These are phyloP conservation scores for Sorex araneus DNA, from an alignment of 2,113 vertebrate genomes.

Conservation along the genomic window DNA sequence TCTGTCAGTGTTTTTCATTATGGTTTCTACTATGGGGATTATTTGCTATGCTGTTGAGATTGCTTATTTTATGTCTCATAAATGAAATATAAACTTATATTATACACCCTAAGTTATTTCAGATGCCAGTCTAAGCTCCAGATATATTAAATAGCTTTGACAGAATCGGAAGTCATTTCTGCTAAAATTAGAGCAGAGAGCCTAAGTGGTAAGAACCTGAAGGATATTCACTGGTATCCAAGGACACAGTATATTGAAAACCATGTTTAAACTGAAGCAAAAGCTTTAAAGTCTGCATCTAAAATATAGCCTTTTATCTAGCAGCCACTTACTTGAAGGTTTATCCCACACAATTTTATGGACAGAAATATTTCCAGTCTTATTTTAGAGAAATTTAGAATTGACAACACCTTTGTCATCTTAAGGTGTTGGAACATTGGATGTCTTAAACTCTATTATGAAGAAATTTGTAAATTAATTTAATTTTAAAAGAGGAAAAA, in stretches of 20 bases:
- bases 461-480: too few species aligned
- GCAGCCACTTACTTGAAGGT: too few species aligned
- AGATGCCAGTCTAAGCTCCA: neutral
- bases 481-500: too few species aligned
- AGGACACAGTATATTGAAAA: neutral
- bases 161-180: constrained; percentile 29
- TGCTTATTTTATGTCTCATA: neutral
- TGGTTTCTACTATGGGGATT: neutral
- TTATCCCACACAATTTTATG: too few species aligned
- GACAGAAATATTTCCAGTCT: too few species aligned
- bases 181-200: constrained; percentile 17
- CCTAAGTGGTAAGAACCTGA: neutral
- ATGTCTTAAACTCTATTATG: too few species aligned
- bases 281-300: neutral
- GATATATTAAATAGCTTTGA: neutral
- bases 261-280: neutral
- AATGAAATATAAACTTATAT: neutral
- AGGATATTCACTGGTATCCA: neutral
- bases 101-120: neutral
- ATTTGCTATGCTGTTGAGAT: neutral
- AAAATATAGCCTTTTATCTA: too few species aligned
- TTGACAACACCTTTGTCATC: too few species aligned
- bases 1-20: neutral
- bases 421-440: too few species aligned
- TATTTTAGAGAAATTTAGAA: too few species aligned